Evolutionary conservation across 2,888 invertebrate genomes (phyloP), one percentile per base, ranked within the genome.

Genomic region (Pseudoips prasinana): DNA sequence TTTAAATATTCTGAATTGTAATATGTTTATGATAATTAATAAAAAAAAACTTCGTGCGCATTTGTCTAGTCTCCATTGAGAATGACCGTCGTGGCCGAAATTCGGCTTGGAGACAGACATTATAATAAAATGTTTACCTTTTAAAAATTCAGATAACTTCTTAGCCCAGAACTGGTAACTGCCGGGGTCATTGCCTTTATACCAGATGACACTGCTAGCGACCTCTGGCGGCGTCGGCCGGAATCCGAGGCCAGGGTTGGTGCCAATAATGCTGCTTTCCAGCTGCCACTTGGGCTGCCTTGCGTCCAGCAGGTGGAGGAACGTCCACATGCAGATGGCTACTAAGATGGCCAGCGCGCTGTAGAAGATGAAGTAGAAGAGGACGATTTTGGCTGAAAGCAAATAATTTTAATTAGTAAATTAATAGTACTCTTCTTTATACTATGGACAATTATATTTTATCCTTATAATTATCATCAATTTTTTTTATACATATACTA

Each of bases 321-420:
- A 99, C 40, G 95, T 95, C 92, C 96, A 95, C 92, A 98, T 94
- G 87, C 98, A 97, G 46, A 97, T 95, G 9, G 97, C 94, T 48
- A 98, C 98, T 66, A 98, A 92, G 11, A 96, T 96, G 10, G 95
- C 96, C 67, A 99, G 90, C 52, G 96, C 95, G 39, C 93, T 90
- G 89, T 98, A 99, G 90, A 98, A 99, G 61, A 96, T 91, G 61
- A 96, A 87, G 90, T 99, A 99, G 91, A 99, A 99, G n/a, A 96
- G 82, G 32, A 94, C 92, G 72, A 99, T 98, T 91, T 98, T 97
- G 42, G 93, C 98, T 98, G 91, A 25, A 92, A 79, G 45, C 14
- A 14, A 14, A 14, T 14, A n/a, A n/a, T n/a, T n/a, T n/a, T n/a
- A n/a, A n/a, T n/a, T n/a, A n/a, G n/a, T n/a, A n/a, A n/a, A n/a